Conservation (phyloP, 2,797 vertebrate species). For the Chromis chromis region DNA sequence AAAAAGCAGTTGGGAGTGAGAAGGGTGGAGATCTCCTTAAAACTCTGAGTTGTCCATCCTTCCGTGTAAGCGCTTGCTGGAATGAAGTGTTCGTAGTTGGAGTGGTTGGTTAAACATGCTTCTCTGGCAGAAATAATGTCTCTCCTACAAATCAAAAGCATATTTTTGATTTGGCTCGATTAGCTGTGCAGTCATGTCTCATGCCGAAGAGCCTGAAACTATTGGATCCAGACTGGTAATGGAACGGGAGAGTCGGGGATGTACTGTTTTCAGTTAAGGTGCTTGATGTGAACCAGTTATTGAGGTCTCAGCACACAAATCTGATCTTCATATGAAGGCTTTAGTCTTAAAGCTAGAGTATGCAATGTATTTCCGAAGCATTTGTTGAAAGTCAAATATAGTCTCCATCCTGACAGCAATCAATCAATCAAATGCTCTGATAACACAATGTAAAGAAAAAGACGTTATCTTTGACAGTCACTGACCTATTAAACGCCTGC, state of each 20-base stretch:
- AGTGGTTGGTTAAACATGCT: slow-evolving; percentile 18
- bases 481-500: too few species aligned
- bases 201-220: slow-evolving; percentile 21
- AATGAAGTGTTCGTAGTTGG: slow-evolving; percentile 21
- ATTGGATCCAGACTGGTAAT: slow-evolving; percentile 42
- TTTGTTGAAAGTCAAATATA: too few species aligned
- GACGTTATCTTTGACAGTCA: too few species aligned
- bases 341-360: too few species aligned
- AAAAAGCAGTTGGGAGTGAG: neutral
- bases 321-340: too few species aligned
- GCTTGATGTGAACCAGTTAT: slow-evolving; percentile 25
- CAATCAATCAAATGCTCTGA: too few species aligned
- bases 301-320: neutral
- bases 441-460: too few species aligned
- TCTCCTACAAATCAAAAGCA: slow-evolving; percentile 59
- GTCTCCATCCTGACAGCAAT: too few species aligned
- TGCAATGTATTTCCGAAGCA: too few species aligned
- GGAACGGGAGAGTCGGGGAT: slow-evolving; percentile 14
- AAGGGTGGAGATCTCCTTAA: neutral
- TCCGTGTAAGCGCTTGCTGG: slow-evolving; percentile 20
- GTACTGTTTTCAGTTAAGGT: slow-evolving; percentile 27
- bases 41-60: slow-evolving; percentile 15
- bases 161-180: slow-evolving; percentile 50
- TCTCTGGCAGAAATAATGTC: slow-evolving; percentile 38
- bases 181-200: slow-evolving; percentile 32